Evolutionary conservation across 1,140 invertebrate species (phyloP).

Genomic region (Phymorhynchus buccinoides): DNA sequence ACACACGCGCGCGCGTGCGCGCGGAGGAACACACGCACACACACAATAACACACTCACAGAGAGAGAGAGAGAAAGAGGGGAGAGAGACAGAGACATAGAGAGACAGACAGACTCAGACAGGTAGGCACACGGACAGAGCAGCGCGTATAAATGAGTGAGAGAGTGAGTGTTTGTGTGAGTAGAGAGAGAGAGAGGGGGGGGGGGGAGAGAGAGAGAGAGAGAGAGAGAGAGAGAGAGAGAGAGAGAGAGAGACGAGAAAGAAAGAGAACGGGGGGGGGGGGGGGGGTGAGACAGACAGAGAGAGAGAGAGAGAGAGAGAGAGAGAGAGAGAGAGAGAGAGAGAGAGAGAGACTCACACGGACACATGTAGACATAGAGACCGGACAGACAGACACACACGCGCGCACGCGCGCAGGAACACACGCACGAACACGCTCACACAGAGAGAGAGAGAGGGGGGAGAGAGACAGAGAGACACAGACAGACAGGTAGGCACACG

Average conservation of each 20-base stretch:
- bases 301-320: not conserved
- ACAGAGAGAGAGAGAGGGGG: not conserved
- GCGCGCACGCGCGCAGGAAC: no score
- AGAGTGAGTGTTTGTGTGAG: no score
- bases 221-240: not conserved
- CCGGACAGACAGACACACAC: no score
- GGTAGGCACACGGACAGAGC: no score
- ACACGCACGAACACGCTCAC: not conserved
- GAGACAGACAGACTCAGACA: not conserved
- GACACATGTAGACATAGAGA: not conserved
- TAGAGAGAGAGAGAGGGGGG: no score
- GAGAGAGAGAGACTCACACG: not conserved
- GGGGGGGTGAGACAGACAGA: no score
- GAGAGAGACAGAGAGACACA: not conserved
- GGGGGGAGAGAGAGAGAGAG: no score
- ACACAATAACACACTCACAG: no score
- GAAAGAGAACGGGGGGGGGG: not conserved
- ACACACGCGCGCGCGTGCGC: no score
- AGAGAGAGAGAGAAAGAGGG: no score
- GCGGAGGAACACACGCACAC: no score
- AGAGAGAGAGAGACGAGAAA: not conserved
- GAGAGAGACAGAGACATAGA: not conserved
- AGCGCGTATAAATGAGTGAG: no score
- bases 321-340: constrained; percentile 8
- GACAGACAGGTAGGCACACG: not conserved